Evolutionary conservation across 2,888 invertebrate genomes (phyloP).

Genomic region (Cheilosia urbana): DNA sequence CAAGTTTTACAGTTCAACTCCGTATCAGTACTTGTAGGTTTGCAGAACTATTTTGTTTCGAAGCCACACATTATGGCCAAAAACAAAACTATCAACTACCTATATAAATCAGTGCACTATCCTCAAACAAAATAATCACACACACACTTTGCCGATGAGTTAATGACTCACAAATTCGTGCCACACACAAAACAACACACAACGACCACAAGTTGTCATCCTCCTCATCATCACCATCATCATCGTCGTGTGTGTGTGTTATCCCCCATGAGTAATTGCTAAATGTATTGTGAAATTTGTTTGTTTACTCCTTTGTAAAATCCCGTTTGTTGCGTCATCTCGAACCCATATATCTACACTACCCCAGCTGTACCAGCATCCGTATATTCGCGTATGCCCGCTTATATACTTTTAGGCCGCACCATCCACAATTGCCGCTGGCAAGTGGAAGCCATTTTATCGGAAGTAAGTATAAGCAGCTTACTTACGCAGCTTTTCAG

Average conservation of each 20-base stretch:
- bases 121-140: not conserved
- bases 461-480: conserved; percentile 71
- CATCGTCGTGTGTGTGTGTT: conserved; percentile 26
- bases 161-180: conserved; percentile 24
- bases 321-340: conserved; percentile 67
- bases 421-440: conserved; percentile 8
- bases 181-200: conserved; percentile 41
- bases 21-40: no score
- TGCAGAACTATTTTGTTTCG: no score
- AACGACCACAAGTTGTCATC: conserved; percentile 37
- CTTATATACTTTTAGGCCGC: conserved; percentile 6
- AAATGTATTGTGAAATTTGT: conserved; percentile 75
- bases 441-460: conserved; percentile 50
- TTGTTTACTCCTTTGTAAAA: conserved; percentile 74
- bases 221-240: conserved; percentile 11
- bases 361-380: not conserved
- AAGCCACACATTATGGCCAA: no score
- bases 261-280: conserved; percentile 64
- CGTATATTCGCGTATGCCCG: not conserved
- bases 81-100: not conserved
- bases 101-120: not conserved
- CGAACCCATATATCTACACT: conserved; percentile 31
- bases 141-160: not conserved
- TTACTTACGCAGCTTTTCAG: conserved; percentile 74
- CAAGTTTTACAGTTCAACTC: no score